Conservation (phyloP, 2,797 vertebrate genomes). For the Adrianichthys oophorus region DNA sequence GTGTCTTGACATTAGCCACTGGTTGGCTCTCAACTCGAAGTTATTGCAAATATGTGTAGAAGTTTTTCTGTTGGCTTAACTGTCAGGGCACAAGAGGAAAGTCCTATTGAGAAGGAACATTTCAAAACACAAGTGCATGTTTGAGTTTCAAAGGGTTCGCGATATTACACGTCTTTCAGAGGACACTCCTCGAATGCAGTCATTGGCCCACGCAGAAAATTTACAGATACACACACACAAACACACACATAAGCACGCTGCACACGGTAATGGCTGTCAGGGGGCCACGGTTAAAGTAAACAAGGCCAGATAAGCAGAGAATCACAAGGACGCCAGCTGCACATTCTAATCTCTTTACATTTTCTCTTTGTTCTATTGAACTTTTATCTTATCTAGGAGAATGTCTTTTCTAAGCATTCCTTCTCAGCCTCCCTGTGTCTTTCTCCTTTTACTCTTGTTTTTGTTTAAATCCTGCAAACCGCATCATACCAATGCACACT, state of each 20-base stretch:
- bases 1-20: too few species aligned
- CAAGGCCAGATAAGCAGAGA: slow-evolving; percentile 81
- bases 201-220: slow-evolving; percentile 52
- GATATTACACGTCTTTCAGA: slow-evolving; percentile 37
- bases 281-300: slow-evolving; percentile 78
- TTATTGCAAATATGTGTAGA: too few species aligned
- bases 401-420: slow-evolving; percentile 78
- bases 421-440: slow-evolving; percentile 60
- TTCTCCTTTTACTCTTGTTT: slow-evolving; percentile 54
- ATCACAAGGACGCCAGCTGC: slow-evolving; percentile 84
- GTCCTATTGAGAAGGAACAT: slow-evolving; percentile 41
- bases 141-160: slow-evolving; percentile 36
- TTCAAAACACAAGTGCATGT: slow-evolving; percentile 19
- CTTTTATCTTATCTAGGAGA: slow-evolving; percentile 82
- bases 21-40: too few species aligned
- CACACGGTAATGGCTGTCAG: slow-evolving; percentile 78
- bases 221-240: slow-evolving; percentile 25
- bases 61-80: too few species aligned
- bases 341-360: slow-evolving; percentile 82
- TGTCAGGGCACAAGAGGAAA: slow-evolving; percentile 22
- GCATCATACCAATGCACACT: slow-evolving; percentile 51
- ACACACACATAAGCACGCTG: slow-evolving; percentile 47
- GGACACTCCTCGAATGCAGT: slow-evolving; percentile 55
- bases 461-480: slow-evolving; percentile 49
- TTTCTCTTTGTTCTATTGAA: slow-evolving; percentile 82